phyloP scores from a whole-genome alignment of 2,113 vertebrate genomes.

The Megalops atlanticus region DNA sequence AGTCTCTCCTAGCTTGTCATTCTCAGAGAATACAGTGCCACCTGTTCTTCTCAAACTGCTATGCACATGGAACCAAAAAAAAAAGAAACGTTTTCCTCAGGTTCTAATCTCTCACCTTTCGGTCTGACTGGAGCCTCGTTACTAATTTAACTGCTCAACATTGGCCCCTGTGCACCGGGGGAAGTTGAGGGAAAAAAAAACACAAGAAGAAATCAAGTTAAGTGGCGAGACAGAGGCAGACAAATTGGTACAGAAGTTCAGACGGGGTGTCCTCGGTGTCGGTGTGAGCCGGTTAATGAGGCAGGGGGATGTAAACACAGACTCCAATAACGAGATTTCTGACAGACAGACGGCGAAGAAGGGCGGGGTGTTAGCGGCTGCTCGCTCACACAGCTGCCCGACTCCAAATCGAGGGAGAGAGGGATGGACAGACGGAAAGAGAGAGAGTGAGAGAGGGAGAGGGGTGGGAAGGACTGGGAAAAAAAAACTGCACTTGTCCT shows the following conservation, averaged over 20 bases:
- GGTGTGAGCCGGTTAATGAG: constrained; percentile 71
- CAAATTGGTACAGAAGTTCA: constrained; percentile 69
- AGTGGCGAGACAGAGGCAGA: constrained; percentile 44
- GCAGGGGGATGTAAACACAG: constrained; percentile 74
- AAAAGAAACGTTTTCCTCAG: no score
- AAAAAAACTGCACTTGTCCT: constrained; percentile 11
- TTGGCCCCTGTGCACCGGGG: constrained; percentile 35
- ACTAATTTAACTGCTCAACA: constrained; percentile 38
- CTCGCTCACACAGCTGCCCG: constrained; percentile 16
- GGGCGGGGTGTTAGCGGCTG: constrained; percentile 30
- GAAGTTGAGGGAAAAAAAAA: constrained; percentile 25
- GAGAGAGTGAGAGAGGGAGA: neutral
- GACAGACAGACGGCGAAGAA: constrained; percentile 62
- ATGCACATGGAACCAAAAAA: neutral
- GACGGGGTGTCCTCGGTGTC: constrained; percentile 69
- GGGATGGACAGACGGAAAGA: constrained; percentile 28
- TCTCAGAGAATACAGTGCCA: neutral
- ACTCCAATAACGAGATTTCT: constrained; percentile 73
- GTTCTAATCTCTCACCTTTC: constrained; percentile 31
- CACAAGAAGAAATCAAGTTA: constrained; percentile 24
- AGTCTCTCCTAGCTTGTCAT: neutral
- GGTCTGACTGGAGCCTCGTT: constrained; percentile 29
- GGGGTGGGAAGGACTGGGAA: neutral
- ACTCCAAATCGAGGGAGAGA: neutral
- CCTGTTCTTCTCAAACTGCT: neutral